Evolutionary conservation across 2,888 invertebrate species (phyloP), one percentile per base, ranked within the genome.

Genomic region (Syrphus vitripennis): DNA sequence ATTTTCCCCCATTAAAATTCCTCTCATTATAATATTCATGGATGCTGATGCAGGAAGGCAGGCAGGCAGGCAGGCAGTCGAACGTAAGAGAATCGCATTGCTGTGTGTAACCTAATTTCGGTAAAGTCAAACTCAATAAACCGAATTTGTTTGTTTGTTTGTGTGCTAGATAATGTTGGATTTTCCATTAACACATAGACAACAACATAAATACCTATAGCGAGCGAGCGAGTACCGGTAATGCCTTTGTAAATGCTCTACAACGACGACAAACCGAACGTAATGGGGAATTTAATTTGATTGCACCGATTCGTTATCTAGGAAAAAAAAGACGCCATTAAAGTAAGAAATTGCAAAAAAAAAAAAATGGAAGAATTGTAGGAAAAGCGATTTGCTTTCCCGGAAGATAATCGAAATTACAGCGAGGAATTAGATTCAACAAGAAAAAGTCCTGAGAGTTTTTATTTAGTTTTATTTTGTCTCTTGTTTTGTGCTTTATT

Each of bases 211-310:
- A 67, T 31, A 67, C 34, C 69, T 26, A 67, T 63, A 40, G 9
- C 4, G 10, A 21, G 48, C 21, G 31, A 31, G 31, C 5, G 55
- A 55, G 19, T n/a, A 67, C 19, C 55, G 37, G 70, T 40, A 42
- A 57, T 72, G 19, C 48, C 14, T 65, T 24, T 55, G 26, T 78
- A 61, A 72, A 34, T 69, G 29, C 34, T 55, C 57, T 24, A 40
- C n/a, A n/a, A n/a, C 34, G 4, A 63, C 59, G 59, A 55, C 78
- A 69, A 71, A 59, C 50, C 50, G 70, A 74, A 69, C 37, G 69
- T 86, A 77, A 78, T 82, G 77, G 69, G 70, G 70, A 86, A 81
- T 82, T 86, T 78, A 82, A 82, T 78, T 86, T 82, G 82, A 86
- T 86, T 86, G 81, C 74, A 82, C 69, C 81, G 77, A 86, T 86